Conservation (phyloP, 1,140 invertebrate species). For the Lysiphlebus fabarum region DNA sequence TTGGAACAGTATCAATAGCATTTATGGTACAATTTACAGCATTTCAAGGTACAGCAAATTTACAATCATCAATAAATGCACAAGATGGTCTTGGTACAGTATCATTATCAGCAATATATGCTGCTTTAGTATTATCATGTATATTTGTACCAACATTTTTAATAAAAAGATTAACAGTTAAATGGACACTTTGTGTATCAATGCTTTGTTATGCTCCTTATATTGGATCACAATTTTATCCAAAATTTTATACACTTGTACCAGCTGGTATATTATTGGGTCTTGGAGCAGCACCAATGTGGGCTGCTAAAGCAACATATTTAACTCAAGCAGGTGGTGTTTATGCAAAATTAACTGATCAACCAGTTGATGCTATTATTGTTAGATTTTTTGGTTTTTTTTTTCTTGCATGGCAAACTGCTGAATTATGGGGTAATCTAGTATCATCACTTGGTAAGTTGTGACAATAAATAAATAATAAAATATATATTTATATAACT, state of each 20-base stretch:
- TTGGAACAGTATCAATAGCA: slow-evolving; percentile 77
- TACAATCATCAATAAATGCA: slow-evolving; percentile 85
- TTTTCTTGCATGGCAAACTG: slow-evolving; percentile 94
- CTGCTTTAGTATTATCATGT: slow-evolving; percentile 83
- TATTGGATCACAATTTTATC: slow-evolving; percentile 90
- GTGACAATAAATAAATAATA: slow-evolving; percentile 2
- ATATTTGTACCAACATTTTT: slow-evolving; percentile 89
- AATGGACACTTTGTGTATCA: slow-evolving; percentile 89
- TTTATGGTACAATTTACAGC: slow-evolving; percentile 94
- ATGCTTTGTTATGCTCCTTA: slow-evolving; percentile 92
- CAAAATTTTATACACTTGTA: slow-evolving; percentile 85
- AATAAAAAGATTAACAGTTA: slow-evolving; percentile 86
- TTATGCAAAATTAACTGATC: slow-evolving; percentile 82
- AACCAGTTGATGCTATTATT: slow-evolving; percentile 84
- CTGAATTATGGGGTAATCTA: slow-evolving; percentile 93
- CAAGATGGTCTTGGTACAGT: slow-evolving; percentile 79
- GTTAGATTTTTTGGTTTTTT: slow-evolving; percentile 97
- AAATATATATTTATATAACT: not conserved
- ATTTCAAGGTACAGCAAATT: slow-evolving; percentile 84
- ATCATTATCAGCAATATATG: slow-evolving; percentile 83
- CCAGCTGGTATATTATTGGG: slow-evolving; percentile 87
- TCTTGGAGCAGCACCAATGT: slow-evolving; percentile 90
- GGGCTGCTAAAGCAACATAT: slow-evolving; percentile 95
- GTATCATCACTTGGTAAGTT: slow-evolving; percentile 87
- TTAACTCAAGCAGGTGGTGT: slow-evolving; percentile 88